Evolutionary conservation across 2,888 invertebrate genomes (phyloP), one percentile per base, ranked within the genome.

Genomic region (Lasioglossum vierecki): DNA sequence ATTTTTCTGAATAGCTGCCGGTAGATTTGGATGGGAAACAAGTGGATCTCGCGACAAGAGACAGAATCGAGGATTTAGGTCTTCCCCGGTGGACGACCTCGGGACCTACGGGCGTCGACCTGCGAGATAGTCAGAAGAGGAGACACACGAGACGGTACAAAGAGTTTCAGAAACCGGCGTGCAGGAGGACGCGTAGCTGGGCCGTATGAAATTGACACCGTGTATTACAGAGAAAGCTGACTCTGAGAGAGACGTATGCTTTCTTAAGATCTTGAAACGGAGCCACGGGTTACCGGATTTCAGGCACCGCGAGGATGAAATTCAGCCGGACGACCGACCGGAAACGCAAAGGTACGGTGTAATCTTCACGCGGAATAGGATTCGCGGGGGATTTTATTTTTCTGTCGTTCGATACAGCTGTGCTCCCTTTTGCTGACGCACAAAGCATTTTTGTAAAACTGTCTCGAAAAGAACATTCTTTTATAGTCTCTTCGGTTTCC

Each of bases 141-240:
- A 83, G 89, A 88, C 82, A 88, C 88, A 76, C 53, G 88, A 90
- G 88, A 86, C 76, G 87, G 39, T 76, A 26, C 73, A 79, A 80
- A 83, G 82, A 82, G 85, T 83, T 90, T 82, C 79, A 82, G 77
- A 88, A 44, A 49, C 72, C 8, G 41, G 79, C 30, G 46, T 30
- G 76, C 41, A 74, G 76, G 81, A 77, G 30, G 35, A 66, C 70
- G 74, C 76, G 82, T 79, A 85, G 78, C 74, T 78, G 85, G 78
- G 46, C 82, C 80, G 84, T 80, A 84, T 89, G 90, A 90, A 90
- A 90, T 89, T 76, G 90, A 90, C 90, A 90, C 90, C 83, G 81
- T 79, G 88, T 84, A 88, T 87, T 87, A 84, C 80, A 79, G 82
- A 82, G 89, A 90, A 90, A 90, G 85, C 90, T 71, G 90, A 90